Base-by-base conservation (phyloP, 30 jellyfish, hydroid and myxozoan genomes). In the Hydractinia symbiolongicarpus region DNA sequence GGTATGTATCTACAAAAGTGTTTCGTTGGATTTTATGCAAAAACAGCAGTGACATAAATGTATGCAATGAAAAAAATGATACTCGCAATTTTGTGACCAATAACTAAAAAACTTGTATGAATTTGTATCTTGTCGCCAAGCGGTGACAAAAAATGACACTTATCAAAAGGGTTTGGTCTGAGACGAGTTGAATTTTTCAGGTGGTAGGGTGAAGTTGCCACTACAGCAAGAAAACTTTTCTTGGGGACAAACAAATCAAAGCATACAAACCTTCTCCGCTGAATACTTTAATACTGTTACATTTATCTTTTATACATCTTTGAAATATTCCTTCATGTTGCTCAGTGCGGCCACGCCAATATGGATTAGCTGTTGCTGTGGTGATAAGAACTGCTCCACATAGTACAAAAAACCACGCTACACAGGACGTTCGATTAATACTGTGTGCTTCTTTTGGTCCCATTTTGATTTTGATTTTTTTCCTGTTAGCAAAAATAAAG, bases 311-410 rank as follows among this genome's bases (percentile, higher is more conserved):
- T 7, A 64, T n/a, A 64, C 74, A 64, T 13, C 74, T 44, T 51
- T 64, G 74, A 13, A 64, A 64, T 64, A 64, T n/a, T 7, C 74
- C 74, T 64, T 64, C 74, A 64, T 64, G 74, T 51, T 64, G 19
- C 4, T 64, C 40, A 44, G 19, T 51, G 17, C 9, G 9, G 40
- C 74, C 74, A 64, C 19, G 19, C 74, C 74, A 64, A 64, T 64
- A 64, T 64, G 74, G 40, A 7, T 44, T 64, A 5, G 40, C 74
- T 64, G 40, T 7, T n/a, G 52, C 19, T 51, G 6, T 64, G 74
- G 17, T 51, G 9, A 64, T n/a, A 6, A 64, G 74, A 6, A 64
- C 40, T 7, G 74, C 7, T n/a, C 74, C 74, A 4, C 19, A n/a
- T 51, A 64, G 74, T n/a, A n/a, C 40, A 44, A 64, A n/a, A 44